Evolutionary conservation across 2,888 invertebrate species (phyloP), one percentile per base, ranked within the genome.

Genomic region (Desoria tigrina): DNA sequence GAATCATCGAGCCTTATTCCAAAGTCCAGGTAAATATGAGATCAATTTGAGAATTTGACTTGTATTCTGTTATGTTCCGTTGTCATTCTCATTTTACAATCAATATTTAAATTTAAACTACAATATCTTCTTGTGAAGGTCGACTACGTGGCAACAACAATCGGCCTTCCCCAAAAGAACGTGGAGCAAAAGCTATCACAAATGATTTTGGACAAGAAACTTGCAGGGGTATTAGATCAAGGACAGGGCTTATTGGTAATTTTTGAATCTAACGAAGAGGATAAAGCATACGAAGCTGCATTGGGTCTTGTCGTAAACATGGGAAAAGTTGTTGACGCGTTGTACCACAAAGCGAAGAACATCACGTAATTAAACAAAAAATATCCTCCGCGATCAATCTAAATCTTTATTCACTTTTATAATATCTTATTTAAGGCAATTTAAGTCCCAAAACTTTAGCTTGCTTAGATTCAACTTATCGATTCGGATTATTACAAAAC

Each of bases 141-240:
- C 23, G 88, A 91, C 72, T 94, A 94, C 82, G 90, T 97, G 76
- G 93, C 96, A 27, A 88, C 89, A 76, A 87, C 90, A 77, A 97
- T 97, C 82, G 90, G 92, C 77, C 84, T 97, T 69, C 90, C 93
- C 14, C 88, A 92, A 86, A 84, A 89, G 54, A 87, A 90, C 83
- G 98, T 99, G 60, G 99, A 99, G 82, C 95, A 96, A 83, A 99
- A 99, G 82, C 83, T 99, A 66, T 98, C 98, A 57, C 99, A 99
- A 83, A 99, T 99, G 99, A 99, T 99, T 80, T 84, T 99, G 80
- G 99, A 99, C 82, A 94, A 94, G 79, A 99, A 98, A 82, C 89
- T 99, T 77, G 87, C 90, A 82, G 97, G 98, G 24, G 98, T 98
- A 77, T 85, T 99, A 75, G 98, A 99, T 83, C 99, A 99, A 83